phyloP scores from a whole-genome alignment of 2,888 invertebrate species.

The Rhimphoctona megacephalus region DNA sequence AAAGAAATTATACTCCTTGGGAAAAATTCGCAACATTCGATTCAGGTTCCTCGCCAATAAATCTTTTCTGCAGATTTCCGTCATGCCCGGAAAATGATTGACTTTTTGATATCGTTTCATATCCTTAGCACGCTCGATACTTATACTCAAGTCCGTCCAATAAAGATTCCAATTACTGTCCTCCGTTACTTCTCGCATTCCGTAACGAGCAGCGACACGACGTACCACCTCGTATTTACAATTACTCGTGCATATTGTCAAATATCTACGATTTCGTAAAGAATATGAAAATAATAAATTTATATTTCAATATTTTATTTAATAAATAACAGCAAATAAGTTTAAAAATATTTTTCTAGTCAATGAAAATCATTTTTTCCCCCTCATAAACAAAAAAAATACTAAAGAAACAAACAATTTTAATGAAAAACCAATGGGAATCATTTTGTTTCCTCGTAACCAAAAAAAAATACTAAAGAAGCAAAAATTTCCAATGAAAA shows the following conservation, averaged over 20 bases:
- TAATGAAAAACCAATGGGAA: no score
- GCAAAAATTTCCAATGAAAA: no score
- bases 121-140: constrained; percentile 94
- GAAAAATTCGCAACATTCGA: constrained; percentile 94
- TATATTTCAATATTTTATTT: background rate
- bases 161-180: constrained; percentile 95
- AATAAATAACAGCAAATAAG: background rate
- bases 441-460: no score
- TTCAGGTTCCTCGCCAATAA: constrained; percentile 95
- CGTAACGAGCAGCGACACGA: constrained; percentile 89
- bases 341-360: background rate
- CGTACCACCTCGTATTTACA: constrained; percentile 92
- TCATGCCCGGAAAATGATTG: constrained; percentile 97
- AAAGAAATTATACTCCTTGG: constrained; percentile 96
- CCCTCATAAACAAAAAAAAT: no score
- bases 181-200: constrained; percentile 92
- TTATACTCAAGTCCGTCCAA: constrained; percentile 95
- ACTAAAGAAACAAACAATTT: no score
- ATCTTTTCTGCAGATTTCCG: constrained; percentile 95
- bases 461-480: no score
- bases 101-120: constrained; percentile 97
- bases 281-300: background rate
- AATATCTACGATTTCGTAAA: constrained; percentile 70
- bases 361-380: background rate
- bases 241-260: constrained; percentile 89